phyloP scores from a whole-genome alignment of 2,888 invertebrate species.

The Nomada lathburiana region DNA sequence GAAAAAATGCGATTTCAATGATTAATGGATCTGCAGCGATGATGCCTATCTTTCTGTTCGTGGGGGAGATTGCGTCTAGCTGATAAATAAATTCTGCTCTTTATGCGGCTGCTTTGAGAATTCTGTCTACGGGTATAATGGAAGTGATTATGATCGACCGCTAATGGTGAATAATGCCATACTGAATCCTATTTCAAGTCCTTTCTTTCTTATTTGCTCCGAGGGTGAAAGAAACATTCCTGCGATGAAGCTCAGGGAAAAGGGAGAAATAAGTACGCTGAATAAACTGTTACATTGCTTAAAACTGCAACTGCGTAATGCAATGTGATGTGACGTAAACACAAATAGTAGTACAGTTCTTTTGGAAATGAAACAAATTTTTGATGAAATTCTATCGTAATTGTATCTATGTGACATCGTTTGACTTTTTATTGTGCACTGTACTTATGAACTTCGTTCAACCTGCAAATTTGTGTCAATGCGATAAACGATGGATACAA shows the following conservation, averaged over 20 bases:
- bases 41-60: constrained; percentile 46
- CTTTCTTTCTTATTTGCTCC: neutral
- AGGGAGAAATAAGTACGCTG: too few species aligned
- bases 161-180: constrained; percentile 50
- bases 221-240: too few species aligned
- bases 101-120: constrained; percentile 54
- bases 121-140: constrained; percentile 21
- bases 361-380: too few species aligned
- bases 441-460: neutral
- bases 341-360: too few species aligned
- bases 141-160: constrained; percentile 61
- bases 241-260: too few species aligned
- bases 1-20: constrained; percentile 54
- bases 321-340: too few species aligned
- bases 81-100: constrained; percentile 66
- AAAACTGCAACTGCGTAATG: too few species aligned
- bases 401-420: neutral
- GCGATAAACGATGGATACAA: neutral
- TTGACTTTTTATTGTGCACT: neutral
- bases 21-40: constrained; percentile 62
- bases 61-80: constrained; percentile 23
- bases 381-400: too few species aligned
- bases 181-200: neutral
- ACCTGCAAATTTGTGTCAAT: neutral
- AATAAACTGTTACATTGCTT: too few species aligned